Evolutionary conservation across 1,140 invertebrate genomes (phyloP).

Genomic region (roundworm (Caenorhabditis elegans)): DNA sequence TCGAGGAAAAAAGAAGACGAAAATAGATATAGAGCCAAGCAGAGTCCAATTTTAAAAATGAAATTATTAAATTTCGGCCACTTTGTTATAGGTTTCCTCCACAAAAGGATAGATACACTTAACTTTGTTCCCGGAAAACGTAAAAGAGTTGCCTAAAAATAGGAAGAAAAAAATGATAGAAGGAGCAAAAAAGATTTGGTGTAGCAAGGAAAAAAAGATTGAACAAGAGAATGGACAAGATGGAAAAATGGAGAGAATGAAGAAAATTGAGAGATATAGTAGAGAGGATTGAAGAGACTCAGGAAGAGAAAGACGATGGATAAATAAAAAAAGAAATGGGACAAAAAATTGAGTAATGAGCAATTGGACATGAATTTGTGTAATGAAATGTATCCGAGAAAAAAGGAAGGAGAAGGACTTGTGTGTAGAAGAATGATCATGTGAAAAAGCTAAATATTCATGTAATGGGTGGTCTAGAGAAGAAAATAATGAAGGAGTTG

Average conservation of each 20-base stretch:
- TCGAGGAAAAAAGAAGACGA: not conserved
- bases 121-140: not conserved
- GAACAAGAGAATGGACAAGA: conserved; percentile 28
- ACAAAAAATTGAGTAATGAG: conserved; percentile 23
- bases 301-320: conserved; percentile 18
- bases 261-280: not conserved
- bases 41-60: not conserved
- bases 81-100: not conserved
- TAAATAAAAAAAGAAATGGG: not conserved
- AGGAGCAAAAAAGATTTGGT: not conserved
- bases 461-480: not conserved
- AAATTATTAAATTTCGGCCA: conserved; percentile 31
- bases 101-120: not conserved
- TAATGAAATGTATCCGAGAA: conserved; percentile 6
- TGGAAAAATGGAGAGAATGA: conserved; percentile 1
- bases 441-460: no score
- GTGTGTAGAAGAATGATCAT: no score
- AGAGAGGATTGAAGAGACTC: not conserved
- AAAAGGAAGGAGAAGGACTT: not conserved
- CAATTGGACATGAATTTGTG: not conserved
- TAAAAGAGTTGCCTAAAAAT: not conserved
- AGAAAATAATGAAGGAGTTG: not conserved
- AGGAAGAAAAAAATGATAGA: not conserved
- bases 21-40: not conserved
- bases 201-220: not conserved